A percentile compares a stretch with the other conserved stretches of the same genome.
Evolutionary conservation across 1,140 invertebrate species (phyloP).

Genomic region (Drosophila burlai): DNA sequence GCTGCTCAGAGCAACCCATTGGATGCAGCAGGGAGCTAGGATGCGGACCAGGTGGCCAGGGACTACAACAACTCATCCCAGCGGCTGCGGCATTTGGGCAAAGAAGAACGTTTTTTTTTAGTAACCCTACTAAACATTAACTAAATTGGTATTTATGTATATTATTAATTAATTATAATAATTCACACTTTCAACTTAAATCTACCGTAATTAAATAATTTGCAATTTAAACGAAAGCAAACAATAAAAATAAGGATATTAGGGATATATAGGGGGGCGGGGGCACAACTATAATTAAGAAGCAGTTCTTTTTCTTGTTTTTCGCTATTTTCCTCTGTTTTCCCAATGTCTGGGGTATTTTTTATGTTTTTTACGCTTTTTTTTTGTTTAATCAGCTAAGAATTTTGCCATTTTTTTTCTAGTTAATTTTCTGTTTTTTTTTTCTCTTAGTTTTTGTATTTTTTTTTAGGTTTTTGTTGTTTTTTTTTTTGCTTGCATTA

Average conservation of each 20-base stretch:
- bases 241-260: conserved; percentile 55
- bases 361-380: conserved; percentile 31
- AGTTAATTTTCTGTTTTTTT: conserved; percentile 58
- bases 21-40: conserved; percentile 25
- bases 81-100: conserved; percentile 70
- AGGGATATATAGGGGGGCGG: conserved; percentile 24
- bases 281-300: conserved; percentile 75
- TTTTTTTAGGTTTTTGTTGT: conserved; percentile 38
- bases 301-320: conserved; percentile 70
- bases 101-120: conserved; percentile 43
- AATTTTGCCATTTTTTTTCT: conserved; percentile 63
- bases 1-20: conserved; percentile 67
- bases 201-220: conserved; percentile 76
- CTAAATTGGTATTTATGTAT: conserved; percentile 67
- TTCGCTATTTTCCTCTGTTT: conserved; percentile 42
- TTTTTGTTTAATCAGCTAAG: conserved; percentile 49
- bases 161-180: conserved; percentile 72
- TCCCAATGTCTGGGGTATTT: conserved; percentile 58
- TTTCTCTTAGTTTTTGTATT: conserved; percentile 30
- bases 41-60: neutral
- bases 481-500: conserved; percentile 31
- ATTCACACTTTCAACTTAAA: conserved; percentile 69
- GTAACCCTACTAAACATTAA: conserved; percentile 71
- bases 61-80: conserved; percentile 28
- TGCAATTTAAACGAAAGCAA: conserved; percentile 75